Evolutionary conservation across 2,888 invertebrate genomes (phyloP), one percentile per base, ranked within the genome.

Genomic region (Dryocosmus kuriphilus): DNA sequence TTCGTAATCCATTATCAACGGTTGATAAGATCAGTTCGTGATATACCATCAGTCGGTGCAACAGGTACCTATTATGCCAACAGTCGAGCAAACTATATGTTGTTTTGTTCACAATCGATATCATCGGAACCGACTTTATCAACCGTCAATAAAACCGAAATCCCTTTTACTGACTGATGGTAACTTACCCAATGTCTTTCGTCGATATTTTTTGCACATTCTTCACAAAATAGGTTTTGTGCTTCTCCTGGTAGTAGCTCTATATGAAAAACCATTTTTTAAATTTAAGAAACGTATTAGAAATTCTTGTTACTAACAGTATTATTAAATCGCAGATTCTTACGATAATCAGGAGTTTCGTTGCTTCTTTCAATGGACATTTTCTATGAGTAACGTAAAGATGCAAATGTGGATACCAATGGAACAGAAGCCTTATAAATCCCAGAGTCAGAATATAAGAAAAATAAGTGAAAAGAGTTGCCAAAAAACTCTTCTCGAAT

Each of bases 391-490:
- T 94, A 46, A 92, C 92, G 81, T 92, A 91, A 51, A 94, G 88
- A 88, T 92, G 90, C 87, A 93, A 92, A 65, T 93, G 92, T 1
- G 94, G 94, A 88, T 93, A 93, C 94, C 94, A 94, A 86, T 94
- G 94, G 88, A 94, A 94, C 75, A 94, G 89, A 51, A 94, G 91
- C 30, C 94, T 91, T 63, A 94, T 88, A 55, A 93, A 87, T 22
- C 94, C 94, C 14, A 92, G 85, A 1, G 94, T 93, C 67, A 93
- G 84, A 38, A 94, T 80, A 73, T 93, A 93, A n/a, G 91, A 89
- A 8, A 92, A 71, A 90, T 92, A 93, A 46, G 91, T 92, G 35
- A 92, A 41, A 67, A 89, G 81, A 41, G 91, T 89, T 75, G 88
- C 86, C 5, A 87, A 73, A 11, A 82, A 80, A 82, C 90, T 92